Evolutionary conservation across 2,888 invertebrate genomes (phyloP), one percentile per base, ranked within the genome.

Genomic region (Magallana nippona): DNA sequence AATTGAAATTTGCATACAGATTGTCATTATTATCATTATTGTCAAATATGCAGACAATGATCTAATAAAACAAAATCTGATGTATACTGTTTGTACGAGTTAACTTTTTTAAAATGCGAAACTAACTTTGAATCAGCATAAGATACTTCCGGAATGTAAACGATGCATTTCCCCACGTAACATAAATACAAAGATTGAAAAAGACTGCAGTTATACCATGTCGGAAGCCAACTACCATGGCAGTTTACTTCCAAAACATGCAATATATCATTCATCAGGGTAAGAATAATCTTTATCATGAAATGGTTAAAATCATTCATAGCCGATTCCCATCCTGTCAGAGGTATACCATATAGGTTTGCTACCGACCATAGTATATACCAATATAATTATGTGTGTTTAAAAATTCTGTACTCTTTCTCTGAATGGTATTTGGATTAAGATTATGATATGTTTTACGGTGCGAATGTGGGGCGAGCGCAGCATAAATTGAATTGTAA

Each of bases 211-310:
- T 22, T 15, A 13, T 55, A 79, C 27, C 32, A 84, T 84, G 84
- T 71, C 81, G 19, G 84, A 81, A 62, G 55, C 84, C 19, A 60
- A 60, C 10, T 81, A 71, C 27, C 57, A 82, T 79, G 87, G 87
- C 60, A 88, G 88, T 79, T 85, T 89, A 22, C 77, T 91, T 62
- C 90, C 91, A 78, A 89, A 90, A 78, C 88, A 91, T 78, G 91
- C 91, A 10, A 92, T 92, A 15, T 92, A 92, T 83, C 91, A 91
- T 15, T 88, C 91, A 10, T 89, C 91, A 63, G 88, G 89, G 92
- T 92, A 88, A 88, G 89, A 86, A 60, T 44, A 8, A 44, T 44
- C 0, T 44, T 44, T 44, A 44, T 44, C 44, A 44, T 44, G 44
- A 8, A 44, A 44, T 44, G 8, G 44, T 44, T 0, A 27, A 27